Base-by-base conservation (phyloP, 2,888 invertebrate species). In the Panopea generosa region DNA sequence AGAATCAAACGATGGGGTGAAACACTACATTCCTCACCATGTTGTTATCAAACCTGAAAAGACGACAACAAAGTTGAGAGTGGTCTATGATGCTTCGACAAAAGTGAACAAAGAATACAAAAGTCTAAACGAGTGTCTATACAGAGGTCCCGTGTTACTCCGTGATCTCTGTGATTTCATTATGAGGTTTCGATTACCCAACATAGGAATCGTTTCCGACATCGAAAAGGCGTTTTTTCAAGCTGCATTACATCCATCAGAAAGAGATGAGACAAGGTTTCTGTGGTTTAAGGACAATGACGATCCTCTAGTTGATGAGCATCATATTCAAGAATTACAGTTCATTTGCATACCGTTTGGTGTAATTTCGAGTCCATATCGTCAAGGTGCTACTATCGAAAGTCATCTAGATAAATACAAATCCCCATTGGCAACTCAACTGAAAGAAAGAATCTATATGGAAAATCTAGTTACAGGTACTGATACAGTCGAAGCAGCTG, bases 391-490 rank as follows among this genome's bases (percentile, higher is more conserved):
- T 7, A 55, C 55, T 43, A 18, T 63, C 1, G 38, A 63, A 20
- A 22, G 18, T n/a, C 53, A 63, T 26, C 27, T 53, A 14, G 45
- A 53, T 9, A 22, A 24, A 14, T 43, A 63, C 26, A 27, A 53
- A 7, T 38, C 33, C 20, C 43, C 3, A 6, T 18, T 22, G 22
- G 33, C n/a, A 20, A 18, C 2, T 2, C 57, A 40, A 56, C 20
- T 52, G 27, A 68, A 33, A 11, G 18, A 22, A 14, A 40, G 43
- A n/a, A 67, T 26, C 26, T 72, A 50, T 40, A 40, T 40, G 40
- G 40, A 57, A 65, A 38, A 71, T 63, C 1, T 69, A 27, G 33
- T 66, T 18, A 66, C 62, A 27, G 70, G 62, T 22, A 62, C 62
- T 26, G 52, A 52, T 22, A 9, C 33, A 26, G 22, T 63, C 16